Conservation (phyloP, 1,140 invertebrate genomes). For the Maconellicoccus hirsutus region DNA sequence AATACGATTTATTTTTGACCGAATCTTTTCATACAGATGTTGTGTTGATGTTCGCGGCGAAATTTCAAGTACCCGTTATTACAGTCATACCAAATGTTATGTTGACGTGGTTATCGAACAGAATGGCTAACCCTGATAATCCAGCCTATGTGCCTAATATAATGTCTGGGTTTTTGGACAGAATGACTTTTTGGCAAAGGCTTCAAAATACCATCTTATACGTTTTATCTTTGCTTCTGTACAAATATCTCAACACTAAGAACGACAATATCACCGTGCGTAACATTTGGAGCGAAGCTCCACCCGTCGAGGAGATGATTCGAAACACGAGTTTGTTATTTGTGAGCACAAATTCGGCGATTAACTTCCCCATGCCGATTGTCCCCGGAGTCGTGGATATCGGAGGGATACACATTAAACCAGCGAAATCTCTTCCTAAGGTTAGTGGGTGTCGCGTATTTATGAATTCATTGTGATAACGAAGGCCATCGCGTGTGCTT, state of each 20-base stretch:
- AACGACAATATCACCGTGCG: conserved; percentile 19
- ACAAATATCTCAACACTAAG: neutral
- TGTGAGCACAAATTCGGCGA: conserved; percentile 48
- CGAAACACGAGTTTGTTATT: conserved; percentile 47
- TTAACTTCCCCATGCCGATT: conserved; percentile 44
- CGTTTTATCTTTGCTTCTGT: conserved; percentile 2
- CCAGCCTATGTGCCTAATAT: conserved; percentile 29
- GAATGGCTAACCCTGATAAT: conserved; percentile 30
- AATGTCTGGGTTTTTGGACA: conserved; percentile 19
- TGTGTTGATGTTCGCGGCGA: conserved; percentile 31
- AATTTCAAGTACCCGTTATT: conserved; percentile 40
- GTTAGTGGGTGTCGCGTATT: too few relatives aligned
- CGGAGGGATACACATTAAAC: conserved; percentile 50
- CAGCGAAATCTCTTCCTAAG: conserved; percentile 41
- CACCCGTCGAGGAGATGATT: conserved; percentile 40
- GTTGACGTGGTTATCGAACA: conserved; percentile 45
- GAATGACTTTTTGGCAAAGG: conserved; percentile 28
- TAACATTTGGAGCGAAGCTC: conserved; percentile 31
- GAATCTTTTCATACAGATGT: conserved; percentile 30
- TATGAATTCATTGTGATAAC: too few relatives aligned
- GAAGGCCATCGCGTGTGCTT: too few relatives aligned
- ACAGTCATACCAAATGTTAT: conserved; percentile 41
- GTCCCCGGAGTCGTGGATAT: conserved; percentile 51
- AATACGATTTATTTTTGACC: conserved; percentile 28
- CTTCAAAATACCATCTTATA: conserved; percentile 26